These are phyloP conservation scores for Drosophila paracracens DNA, from an alignment of 2,888 invertebrate genomes.

Conservation along the genomic window DNA sequence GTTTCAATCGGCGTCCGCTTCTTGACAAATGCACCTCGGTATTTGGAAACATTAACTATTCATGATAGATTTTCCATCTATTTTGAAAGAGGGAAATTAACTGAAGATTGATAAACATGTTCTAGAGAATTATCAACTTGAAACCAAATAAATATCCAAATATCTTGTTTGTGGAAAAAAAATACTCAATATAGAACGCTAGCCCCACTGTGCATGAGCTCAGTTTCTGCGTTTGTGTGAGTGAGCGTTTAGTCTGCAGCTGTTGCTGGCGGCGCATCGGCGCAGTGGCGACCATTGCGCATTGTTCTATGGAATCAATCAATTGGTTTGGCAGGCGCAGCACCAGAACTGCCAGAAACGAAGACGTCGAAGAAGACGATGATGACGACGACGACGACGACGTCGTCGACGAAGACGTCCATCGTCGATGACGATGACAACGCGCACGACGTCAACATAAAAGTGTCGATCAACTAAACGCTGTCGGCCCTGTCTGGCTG, in stretches of 20 bases:
- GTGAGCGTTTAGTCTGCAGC: conserved; percentile 32
- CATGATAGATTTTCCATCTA: neutral
- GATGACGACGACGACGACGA: conserved; percentile 22
- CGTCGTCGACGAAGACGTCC: conserved; percentile 19
- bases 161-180: neutral
- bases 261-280: conserved; percentile 43
- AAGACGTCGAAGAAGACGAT: conserved; percentile 34
- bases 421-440: conserved; percentile 71
- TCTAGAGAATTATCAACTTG: neutral
- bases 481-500: conserved; percentile 61
- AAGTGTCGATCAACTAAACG: conserved; percentile 81
- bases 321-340: conserved; percentile 69
- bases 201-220: conserved; percentile 57
- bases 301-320: conserved; percentile 81
- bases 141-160: neutral
- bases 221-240: conserved; percentile 12
- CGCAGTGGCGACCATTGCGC: conserved; percentile 51
- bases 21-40: neutral
- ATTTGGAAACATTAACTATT: neutral
- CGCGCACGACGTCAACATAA: conserved; percentile 81
- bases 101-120: neutral
- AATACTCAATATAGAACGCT: neutral
- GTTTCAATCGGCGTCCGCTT: neutral
- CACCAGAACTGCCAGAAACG: conserved; percentile 75
- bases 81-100: neutral